Conservation (phyloP, 2,113 vertebrate genomes). For the Ifrita kowaldi region DNA sequence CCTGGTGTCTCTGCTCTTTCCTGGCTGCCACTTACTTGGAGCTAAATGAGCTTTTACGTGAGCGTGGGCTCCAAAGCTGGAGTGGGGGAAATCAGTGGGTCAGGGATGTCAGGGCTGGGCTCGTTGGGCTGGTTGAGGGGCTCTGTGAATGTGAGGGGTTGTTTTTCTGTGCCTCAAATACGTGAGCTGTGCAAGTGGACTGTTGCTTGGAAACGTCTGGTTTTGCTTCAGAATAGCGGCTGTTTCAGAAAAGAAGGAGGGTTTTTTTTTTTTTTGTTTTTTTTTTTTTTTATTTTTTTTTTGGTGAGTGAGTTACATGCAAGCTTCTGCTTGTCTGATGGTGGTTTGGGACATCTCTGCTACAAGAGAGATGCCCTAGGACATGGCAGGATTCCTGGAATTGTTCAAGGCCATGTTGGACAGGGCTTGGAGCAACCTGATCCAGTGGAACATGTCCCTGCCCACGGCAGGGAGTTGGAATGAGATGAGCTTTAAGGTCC, state of each 20-base stretch:
- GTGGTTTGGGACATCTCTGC: neutral
- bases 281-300: neutral
- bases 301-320: neutral
- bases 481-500: neutral
- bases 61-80: rapidly evolving
- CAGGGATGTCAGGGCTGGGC: neutral
- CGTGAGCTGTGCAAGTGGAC: neutral
- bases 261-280: neutral
- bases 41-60: neutral
- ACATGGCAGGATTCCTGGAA: neutral
- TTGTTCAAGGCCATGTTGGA: neutral
- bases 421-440: neutral
- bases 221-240: neutral
- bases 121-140: rapidly evolving
- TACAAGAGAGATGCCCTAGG: neutral
- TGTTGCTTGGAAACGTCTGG: neutral
- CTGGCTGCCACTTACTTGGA: neutral
- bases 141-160: no score
- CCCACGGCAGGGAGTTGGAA: neutral
- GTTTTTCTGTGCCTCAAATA: neutral
- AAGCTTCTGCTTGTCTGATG: neutral
- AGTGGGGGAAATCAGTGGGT: rapidly evolving
- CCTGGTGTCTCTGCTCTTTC: neutral
- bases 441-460: neutral
- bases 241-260: neutral